These are phyloP conservation scores for Parauchenoglanis punctatus DNA, from an alignment of 2,797 vertebrate genomes.

Conservation along the genomic window DNA sequence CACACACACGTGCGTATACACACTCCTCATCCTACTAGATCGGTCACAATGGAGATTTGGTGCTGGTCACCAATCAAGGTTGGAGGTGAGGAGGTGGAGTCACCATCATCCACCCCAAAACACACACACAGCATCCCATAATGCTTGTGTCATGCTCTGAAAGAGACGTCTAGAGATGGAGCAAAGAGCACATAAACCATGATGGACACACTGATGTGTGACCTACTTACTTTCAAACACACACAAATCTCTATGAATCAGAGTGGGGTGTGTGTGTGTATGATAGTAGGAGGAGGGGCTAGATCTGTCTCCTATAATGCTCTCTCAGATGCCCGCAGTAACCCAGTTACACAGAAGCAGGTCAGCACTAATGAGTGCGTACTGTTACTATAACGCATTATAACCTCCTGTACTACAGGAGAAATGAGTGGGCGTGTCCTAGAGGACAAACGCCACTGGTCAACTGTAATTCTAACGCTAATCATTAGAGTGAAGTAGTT, in stretches of 20 bases:
- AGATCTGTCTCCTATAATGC: conserved; percentile 64
- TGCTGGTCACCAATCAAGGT: conserved; percentile 60
- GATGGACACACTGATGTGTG: conserved; percentile 20
- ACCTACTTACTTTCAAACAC: conserved; percentile 24
- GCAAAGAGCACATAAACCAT: conserved; percentile 12
- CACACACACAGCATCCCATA: conserved; percentile 56
- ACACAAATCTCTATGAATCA: conserved; percentile 1
- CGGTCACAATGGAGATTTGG: conserved; percentile 63
- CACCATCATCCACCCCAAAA: conserved; percentile 29
- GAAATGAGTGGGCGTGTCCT: not conserved
- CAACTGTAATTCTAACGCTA: not conserved
- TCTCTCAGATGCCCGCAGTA: conserved; percentile 55
- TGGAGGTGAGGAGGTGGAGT: conserved; percentile 34
- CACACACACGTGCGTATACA: conserved; percentile 34
- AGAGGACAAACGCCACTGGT: not conserved
- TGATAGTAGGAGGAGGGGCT: not conserved
- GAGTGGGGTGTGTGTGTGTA: not conserved
- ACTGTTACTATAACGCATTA: not conserved
- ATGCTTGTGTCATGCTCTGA: conserved; percentile 52
- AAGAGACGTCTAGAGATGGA: conserved; percentile 34
- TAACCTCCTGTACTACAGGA: not conserved
- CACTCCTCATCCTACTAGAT: conserved; percentile 43
- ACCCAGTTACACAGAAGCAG: conserved; percentile 61
- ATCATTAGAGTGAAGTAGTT: not conserved
- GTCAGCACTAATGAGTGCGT: conserved; percentile 61